phyloP scores from a whole-genome alignment of 92 coral and sea anemone species.

The Plumapathes pennacea region DNA sequence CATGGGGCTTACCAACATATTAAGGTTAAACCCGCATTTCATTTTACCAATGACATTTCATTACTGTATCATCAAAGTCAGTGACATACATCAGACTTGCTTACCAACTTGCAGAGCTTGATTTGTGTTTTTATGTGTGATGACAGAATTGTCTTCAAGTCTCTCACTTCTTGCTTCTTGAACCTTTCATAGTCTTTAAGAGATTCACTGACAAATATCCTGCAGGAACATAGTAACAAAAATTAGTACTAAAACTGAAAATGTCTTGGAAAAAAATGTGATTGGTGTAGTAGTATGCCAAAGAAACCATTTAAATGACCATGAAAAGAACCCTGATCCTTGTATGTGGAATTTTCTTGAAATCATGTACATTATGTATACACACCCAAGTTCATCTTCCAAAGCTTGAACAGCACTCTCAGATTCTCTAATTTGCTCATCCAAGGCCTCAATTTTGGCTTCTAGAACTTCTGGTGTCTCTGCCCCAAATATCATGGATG shows the following conservation, averaged over 20 bases:
- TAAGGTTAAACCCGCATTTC: no score
- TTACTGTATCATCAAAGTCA: no score
- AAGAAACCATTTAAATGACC: background rate
- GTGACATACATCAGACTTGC: no score
- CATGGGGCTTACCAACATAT: no score
- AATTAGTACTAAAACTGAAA: no score
- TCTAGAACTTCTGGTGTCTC: conserved; percentile 84
- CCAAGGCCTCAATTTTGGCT: conserved; percentile 64
- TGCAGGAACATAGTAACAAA: conserved; percentile 6
- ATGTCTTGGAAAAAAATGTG: no score
- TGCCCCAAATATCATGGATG: conserved; percentile 95
- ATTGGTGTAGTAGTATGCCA: no score
- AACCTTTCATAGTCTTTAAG: conserved; percentile 84
- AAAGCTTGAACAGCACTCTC: conserved; percentile 69
- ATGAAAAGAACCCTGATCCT: background rate
- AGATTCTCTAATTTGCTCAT: conserved; percentile 85
- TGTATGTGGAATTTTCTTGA: background rate
- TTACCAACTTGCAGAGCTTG: conserved; percentile 87
- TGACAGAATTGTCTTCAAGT: conserved; percentile 71
- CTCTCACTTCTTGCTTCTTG: conserved; percentile 90
- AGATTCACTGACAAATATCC: conserved; percentile 78
- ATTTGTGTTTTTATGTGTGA: conserved; percentile 91
- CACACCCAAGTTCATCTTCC: conserved; percentile 86
- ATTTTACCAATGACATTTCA: no score
- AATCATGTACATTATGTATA: background rate